phyloP scores from a whole-genome alignment of 1,140 invertebrate species.

The Ceratitis capitata region DNA sequence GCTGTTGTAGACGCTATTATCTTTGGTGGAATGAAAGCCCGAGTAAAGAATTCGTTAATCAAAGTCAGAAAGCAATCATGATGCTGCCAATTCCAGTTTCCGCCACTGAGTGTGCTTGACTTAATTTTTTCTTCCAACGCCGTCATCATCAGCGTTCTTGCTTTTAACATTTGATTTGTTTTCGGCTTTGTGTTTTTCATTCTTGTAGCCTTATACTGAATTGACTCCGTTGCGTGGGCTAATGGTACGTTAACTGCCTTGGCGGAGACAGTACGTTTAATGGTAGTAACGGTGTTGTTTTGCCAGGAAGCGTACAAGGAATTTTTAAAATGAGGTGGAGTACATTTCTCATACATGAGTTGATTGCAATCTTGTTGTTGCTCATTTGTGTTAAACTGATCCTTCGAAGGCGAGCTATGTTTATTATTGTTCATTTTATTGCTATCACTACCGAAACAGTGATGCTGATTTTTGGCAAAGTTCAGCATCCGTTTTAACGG shows the following conservation, averaged over 20 bases:
- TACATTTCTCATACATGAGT: not conserved
- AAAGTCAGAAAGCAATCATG: not conserved
- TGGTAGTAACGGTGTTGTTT: not conserved
- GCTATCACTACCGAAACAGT: slow-evolving; percentile 45
- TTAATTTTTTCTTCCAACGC: not conserved
- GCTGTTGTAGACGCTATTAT: not conserved
- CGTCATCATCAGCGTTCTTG: not conserved
- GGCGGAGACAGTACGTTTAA: slow-evolving; percentile 42
- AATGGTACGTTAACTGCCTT: slow-evolving; percentile 17
- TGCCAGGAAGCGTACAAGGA: not conserved
- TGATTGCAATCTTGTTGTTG: not conserved
- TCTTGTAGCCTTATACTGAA: slow-evolving; percentile 10
- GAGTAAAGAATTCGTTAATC: not conserved
- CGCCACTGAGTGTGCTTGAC: slow-evolving; percentile 1
- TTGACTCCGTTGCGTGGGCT: slow-evolving; percentile 43
- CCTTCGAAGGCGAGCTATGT: not conserved
- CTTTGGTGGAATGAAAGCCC: not conserved
- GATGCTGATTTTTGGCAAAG: not conserved
- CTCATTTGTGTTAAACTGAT: not conserved
- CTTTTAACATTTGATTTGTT: slow-evolving; percentile 46
- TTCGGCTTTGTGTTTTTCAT: slow-evolving; percentile 52
- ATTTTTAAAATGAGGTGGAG: not conserved
- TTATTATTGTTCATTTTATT: slow-evolving; percentile 15
- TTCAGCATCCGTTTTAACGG: not conserved
- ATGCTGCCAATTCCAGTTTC: not conserved